Evolutionary conservation across 1,140 invertebrate genomes (phyloP).

Genomic region (Caenorhabditis briggsae): DNA sequence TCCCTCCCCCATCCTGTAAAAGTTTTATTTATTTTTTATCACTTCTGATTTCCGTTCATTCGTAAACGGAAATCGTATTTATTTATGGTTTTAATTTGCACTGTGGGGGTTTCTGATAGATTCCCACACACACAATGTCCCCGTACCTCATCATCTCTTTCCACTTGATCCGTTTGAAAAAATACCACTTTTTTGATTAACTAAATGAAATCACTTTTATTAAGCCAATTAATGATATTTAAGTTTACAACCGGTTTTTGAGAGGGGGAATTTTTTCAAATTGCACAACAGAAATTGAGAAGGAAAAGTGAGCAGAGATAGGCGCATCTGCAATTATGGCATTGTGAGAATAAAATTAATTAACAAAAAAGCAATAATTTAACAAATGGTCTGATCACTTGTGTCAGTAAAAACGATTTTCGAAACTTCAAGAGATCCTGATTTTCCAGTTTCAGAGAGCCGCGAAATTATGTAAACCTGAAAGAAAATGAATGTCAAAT

Average conservation of each 20-base stretch:
- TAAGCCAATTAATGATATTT: background rate
- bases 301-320: background rate
- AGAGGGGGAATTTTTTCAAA: background rate
- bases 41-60: background rate
- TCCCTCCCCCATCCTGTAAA: background rate
- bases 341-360: background rate
- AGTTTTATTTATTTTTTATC: slow-evolving; percentile 22
- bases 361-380: background rate
- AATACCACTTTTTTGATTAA: slow-evolving; percentile 1
- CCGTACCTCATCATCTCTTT: slow-evolving; percentile 49
- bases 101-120: background rate
- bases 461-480: slow-evolving; percentile 52
- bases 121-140: background rate
- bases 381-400: slow-evolving; percentile 31
- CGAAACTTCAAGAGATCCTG: slow-evolving; percentile 45
- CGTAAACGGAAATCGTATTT: background rate
- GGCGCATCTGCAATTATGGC: background rate
- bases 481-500: background rate
- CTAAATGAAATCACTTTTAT: background rate
- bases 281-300: background rate
- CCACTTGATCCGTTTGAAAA: background rate
- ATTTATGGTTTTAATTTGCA: slow-evolving; percentile 36
- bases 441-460: slow-evolving; percentile 29
- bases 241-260: background rate
- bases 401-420: slow-evolving; percentile 48